These are phyloP conservation scores for Macrotrachela quadricornifera DNA, from an alignment of 1,140 invertebrate genomes.

Conservation along the genomic window DNA sequence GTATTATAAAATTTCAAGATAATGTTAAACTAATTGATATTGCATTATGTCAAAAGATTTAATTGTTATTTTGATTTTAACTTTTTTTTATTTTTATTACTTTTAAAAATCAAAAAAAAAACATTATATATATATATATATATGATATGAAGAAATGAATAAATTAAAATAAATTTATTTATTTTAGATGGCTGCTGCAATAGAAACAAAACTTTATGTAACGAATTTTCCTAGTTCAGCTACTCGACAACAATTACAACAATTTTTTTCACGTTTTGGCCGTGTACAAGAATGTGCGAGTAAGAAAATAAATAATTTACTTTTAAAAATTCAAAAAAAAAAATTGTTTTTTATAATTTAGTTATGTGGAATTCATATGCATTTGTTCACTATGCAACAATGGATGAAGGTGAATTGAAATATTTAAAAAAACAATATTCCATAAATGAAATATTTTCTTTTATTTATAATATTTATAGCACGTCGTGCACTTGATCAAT, in stretches of 20 bases:
- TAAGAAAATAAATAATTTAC: too few species aligned
- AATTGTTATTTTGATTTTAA: background rate
- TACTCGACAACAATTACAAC: background rate
- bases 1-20: slow-evolving; percentile 62
- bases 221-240: slow-evolving; percentile 1
- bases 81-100: too few species aligned
- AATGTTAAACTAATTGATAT: slow-evolving; percentile 26
- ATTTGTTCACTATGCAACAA: slow-evolving; percentile 5
- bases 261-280: slow-evolving; percentile 5
- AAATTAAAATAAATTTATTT: too few species aligned
- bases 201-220: slow-evolving; percentile 1
- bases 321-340: too few species aligned
- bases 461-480: too few species aligned
- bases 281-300: slow-evolving; percentile 6
- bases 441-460: background rate
- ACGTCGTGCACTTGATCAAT: background rate
- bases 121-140: too few species aligned
- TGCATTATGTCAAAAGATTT: slow-evolving; percentile 7
- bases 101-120: too few species aligned
- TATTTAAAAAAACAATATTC: background rate
- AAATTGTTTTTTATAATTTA: background rate
- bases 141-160: too few species aligned
- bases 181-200: background rate
- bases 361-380: slow-evolving; percentile 6
- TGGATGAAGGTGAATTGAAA: background rate